Base-by-base conservation (phyloP, 2,888 invertebrate genomes). In the Acleris sparsana region DNA sequence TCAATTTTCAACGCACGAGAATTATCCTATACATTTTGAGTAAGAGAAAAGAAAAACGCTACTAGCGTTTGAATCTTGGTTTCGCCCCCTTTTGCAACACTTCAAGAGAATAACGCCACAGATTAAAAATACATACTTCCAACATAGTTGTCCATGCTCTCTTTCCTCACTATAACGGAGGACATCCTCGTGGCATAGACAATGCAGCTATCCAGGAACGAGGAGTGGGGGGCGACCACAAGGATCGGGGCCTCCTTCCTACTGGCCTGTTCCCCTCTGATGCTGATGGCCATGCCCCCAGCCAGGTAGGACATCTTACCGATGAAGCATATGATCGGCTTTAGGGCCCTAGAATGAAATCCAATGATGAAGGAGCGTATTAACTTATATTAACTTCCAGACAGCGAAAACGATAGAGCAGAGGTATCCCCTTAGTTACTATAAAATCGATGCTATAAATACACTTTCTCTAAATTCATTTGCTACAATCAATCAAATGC, bases 151-250 rank as follows among this genome's bases (percentile, higher is more conserved):
- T 97, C 96, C 86, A 95, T 94, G 85, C 96, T 95, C 83, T 97
- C 97, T 76, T 95, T 94, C 83, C 97, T 94, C 72, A 96, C 96
- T 86, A 97, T 97, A 83, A 97, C 96, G 16, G 96, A 96, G 9
- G 97, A 96, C 88, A 97, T 96, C 82, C 95, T 95, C 65, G 96
- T 95, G 73, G 96, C 95, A 84, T 97, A 96, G 79, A 97, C 95
- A 75, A 97, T 95, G 78, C 97, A 95, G 77, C 96, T 96, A 88
- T 98, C 98, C 79, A 97, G 94, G 93, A 97, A 97, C 6, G 97
- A 96, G 65, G 97, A 97, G 87, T 98, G 98, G 4, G 98, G 98
- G 1, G 97, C 97, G 59, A 96, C 94, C 62, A 97, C 96, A 69
- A 98, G 93, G 73, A 98, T 96, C 17, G 97, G 97, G 6, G 98